phyloP scores from a whole-genome alignment of 1,140 invertebrate species.

The Goniozus legneri region DNA sequence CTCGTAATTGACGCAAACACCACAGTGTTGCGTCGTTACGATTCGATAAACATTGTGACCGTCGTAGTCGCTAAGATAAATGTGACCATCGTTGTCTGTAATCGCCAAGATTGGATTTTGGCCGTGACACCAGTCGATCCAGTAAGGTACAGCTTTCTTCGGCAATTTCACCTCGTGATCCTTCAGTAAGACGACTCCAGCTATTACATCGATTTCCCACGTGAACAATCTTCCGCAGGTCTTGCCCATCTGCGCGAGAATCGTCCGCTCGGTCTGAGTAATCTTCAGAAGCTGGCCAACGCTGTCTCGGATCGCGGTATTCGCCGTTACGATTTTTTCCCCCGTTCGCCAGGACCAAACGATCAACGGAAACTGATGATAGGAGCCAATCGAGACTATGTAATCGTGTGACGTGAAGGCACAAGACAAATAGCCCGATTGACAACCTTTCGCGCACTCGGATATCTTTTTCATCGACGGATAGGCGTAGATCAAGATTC shows the following conservation, averaged over 20 bases:
- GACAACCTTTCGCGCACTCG: constrained; percentile 28
- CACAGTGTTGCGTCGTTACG: constrained; percentile 28
- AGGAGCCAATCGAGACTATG: constrained; percentile 36
- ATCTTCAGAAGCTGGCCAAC: constrained; percentile 30
- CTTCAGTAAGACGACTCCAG: constrained; percentile 14
- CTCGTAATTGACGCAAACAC: constrained; percentile 25
- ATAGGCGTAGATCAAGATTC: constrained; percentile 39
- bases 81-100: constrained; percentile 30
- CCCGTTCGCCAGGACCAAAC: constrained; percentile 50
- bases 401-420: constrained; percentile 34
- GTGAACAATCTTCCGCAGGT: constrained; percentile 29
- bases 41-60: constrained; percentile 29
- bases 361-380: constrained; percentile 34
- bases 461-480: constrained; percentile 38
- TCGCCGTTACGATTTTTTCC: constrained; percentile 24
- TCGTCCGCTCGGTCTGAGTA: constrained; percentile 12
- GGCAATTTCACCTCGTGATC: constrained; percentile 30
- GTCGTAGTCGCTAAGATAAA: constrained; percentile 35
- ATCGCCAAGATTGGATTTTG: constrained; percentile 28
- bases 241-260: constrained; percentile 37
- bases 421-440: constrained; percentile 32
- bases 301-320: constrained; percentile 31
- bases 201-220: constrained; percentile 31
- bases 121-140: constrained; percentile 34
- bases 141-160: constrained; percentile 9